Base-by-base conservation (phyloP, 2,113 vertebrate genomes). In the Crotalus horridus region DNA sequence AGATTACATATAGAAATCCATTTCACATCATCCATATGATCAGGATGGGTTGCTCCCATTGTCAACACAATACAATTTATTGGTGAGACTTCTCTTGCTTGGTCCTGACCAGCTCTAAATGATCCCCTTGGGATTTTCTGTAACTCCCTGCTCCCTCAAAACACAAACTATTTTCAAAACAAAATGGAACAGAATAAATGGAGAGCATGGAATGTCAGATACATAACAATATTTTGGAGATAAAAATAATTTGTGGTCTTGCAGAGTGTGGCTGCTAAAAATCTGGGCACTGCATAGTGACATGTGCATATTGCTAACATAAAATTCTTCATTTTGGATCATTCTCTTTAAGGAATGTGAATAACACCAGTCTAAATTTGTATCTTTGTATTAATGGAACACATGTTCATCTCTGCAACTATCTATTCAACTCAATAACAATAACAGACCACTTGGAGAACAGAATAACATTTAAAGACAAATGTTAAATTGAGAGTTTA, bases 1-100 rank as follows among this genome's bases (percentile, higher is more conserved):
- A 74, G 89, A 85, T 26, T 7, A 89, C 86, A 94, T 87, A 90
- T 92, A 85, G 55, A 92, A 91, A 93, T 92, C 3, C 90, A 93
- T 54, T 93, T 92, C 87, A 59, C 94, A 94, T 96, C 95, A 95
- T 94, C 74, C 33, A 93, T 96, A 95, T 96, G n/a, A 94, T 96
- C 7, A 43, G 74, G 33, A 43, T 43, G 33, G 74, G 33, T 81
- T 81, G 74, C 3, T 81, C 33, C 17, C 74, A 81, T 81, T 43
- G 33, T 43, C 33, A 81, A 43, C 6, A 21, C 74, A 81, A 43
- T 17, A 81, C 3, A 43, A 39, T 81, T 81, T 43, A 81, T 81
- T 81, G 74, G 74, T 81, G 74, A 81, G 33, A 39, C 17, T 74
- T 74, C 39, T 39, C 20, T 7, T 20, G 33, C 69, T 81, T 81